Conservation (phyloP, 2,888 invertebrate genomes). For the Eupithecia insigniata region DNA sequence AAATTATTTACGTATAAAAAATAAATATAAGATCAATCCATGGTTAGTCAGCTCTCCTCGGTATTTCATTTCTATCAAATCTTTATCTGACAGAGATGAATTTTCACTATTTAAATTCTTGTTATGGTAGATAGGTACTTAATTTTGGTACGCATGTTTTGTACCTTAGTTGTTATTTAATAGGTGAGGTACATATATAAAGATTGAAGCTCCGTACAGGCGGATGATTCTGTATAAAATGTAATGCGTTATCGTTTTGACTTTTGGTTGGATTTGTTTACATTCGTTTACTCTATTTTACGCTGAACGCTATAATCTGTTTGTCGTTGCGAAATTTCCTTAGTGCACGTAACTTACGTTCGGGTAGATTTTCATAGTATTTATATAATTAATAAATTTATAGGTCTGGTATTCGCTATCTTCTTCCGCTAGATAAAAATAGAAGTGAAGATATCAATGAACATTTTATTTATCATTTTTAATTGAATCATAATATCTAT, state of each 20-base stretch:
- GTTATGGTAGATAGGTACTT: background rate
- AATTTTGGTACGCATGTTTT: background rate
- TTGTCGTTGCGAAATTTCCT: conserved; percentile 1
- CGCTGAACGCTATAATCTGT: background rate
- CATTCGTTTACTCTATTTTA: background rate
- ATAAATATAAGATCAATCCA: background rate
- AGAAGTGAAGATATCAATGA: background rate
- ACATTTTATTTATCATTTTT: background rate
- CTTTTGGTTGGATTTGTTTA: background rate
- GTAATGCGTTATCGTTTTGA: background rate
- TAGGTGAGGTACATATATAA: background rate
- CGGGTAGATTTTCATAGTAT: background rate
- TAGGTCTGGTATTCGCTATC: background rate
- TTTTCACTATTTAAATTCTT: background rate
- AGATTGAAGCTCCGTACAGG: background rate
- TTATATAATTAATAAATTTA: background rate
- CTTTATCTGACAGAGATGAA: background rate
- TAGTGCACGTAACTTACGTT: background rate
- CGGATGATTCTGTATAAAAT: background rate
- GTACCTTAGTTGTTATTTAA: background rate
- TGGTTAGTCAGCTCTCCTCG: background rate
- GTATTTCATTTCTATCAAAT: background rate
- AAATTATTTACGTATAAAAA: too few relatives aligned
- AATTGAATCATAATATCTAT: too few relatives aligned
- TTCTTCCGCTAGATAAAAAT: background rate